Conservation (phyloP, 1,140 invertebrate species). For the Bradysia coprophila region DNA sequence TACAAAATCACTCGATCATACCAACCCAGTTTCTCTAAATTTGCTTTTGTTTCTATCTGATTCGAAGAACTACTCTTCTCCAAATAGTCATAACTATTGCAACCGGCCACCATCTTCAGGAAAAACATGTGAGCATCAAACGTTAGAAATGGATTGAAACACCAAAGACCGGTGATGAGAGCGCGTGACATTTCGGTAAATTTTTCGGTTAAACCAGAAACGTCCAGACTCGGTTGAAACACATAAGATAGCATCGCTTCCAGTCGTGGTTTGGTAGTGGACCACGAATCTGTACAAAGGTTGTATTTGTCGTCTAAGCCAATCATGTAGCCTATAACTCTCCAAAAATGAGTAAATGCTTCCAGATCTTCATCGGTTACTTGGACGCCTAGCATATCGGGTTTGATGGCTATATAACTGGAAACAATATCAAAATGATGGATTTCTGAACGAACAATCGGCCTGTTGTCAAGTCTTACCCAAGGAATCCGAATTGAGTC, state of each 20-base stretch:
- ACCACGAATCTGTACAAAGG: conserved; percentile 16
- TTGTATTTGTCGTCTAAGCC: conserved; percentile 52
- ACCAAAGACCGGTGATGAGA: conserved; percentile 16
- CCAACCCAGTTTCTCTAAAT: conserved; percentile 8
- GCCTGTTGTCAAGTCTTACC: conserved; percentile 24
- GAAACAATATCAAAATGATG: neutral
- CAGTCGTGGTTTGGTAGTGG: conserved; percentile 12
- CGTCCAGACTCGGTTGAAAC: conserved; percentile 14
- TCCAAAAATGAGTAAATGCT: conserved; percentile 69
- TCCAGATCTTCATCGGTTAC: conserved; percentile 39
- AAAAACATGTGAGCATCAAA: conserved; percentile 15
- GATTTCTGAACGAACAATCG: neutral
- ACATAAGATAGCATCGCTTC: conserved; percentile 16
- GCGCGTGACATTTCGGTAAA: conserved; percentile 15
- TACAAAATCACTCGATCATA: conserved; percentile 15
- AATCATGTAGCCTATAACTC: conserved; percentile 56
- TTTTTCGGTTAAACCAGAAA: conserved; percentile 8
- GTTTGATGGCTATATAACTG: conserved; percentile 35
- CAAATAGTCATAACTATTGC: conserved; percentile 18
- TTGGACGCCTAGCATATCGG: conserved; percentile 41
- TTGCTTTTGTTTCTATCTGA: conserved; percentile 1
- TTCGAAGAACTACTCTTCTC: conserved; percentile 14
- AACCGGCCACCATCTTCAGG: conserved; percentile 16
- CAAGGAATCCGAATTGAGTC: conserved; percentile 76
- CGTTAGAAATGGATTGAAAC: conserved; percentile 15